Conservation (phyloP, 2,888 invertebrate species). For the Coelogynopora nodosa region DNA sequence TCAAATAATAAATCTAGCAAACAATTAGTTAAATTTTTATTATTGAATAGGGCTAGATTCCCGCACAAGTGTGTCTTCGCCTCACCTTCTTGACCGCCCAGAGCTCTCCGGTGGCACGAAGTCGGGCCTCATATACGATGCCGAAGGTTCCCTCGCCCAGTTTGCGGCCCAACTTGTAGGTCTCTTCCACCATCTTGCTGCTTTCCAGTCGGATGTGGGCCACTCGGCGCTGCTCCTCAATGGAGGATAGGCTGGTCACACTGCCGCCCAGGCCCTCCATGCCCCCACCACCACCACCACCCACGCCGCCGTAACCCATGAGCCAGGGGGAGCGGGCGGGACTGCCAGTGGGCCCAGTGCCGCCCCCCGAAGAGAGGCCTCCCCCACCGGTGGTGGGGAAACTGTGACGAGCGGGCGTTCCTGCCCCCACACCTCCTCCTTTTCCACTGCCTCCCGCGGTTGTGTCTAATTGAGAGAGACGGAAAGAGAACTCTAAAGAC, state of each 20-base stretch:
- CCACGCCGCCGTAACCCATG: neutral
- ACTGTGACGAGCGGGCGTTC: no score
- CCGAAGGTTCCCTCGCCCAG: slow-evolving; percentile 61
- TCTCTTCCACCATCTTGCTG: slow-evolving; percentile 49
- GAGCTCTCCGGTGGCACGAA: slow-evolving; percentile 51
- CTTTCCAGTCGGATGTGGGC: slow-evolving; percentile 19
- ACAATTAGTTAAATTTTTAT: no score
- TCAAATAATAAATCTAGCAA: no score
- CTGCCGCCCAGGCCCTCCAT: neutral
- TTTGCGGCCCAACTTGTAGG: slow-evolving; percentile 54
- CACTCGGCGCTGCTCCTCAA: neutral
- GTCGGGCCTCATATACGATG: slow-evolving; percentile 55
- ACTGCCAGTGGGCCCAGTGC: no score
- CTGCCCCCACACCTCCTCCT: neutral
- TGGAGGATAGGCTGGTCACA: neutral
- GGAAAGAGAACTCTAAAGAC: neutral
- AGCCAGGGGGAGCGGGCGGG: neutral
- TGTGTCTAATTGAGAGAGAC: neutral
- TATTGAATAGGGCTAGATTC: no score
- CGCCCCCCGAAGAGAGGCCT: no score
- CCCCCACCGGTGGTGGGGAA: no score
- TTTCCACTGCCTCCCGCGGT: neutral
- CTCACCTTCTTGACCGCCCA: slow-evolving; percentile 62
- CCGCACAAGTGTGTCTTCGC: no score
- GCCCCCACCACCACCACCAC: no score